phyloP scores from a whole-genome alignment of 2,797 vertebrate species.

The Spinus pinus region DNA sequence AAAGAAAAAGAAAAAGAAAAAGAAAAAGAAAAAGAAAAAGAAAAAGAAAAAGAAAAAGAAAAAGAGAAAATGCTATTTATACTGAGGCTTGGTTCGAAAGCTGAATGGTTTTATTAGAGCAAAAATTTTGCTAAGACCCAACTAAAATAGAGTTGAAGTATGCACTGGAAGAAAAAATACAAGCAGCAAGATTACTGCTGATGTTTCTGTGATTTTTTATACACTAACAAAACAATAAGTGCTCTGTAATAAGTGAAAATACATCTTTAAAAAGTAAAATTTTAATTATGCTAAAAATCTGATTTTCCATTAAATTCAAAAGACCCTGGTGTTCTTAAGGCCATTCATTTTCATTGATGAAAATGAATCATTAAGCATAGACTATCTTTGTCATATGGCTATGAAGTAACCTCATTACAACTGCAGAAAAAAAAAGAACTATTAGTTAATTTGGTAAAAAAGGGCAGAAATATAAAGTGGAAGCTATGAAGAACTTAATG shows the following conservation, averaged over 20 bases:
- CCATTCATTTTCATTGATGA: not conserved
- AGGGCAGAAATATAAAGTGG: not conserved
- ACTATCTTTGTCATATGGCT: conserved; percentile 9
- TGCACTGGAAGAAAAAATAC: not conserved
- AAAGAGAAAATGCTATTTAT: not conserved
- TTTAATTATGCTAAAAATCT: not conserved
- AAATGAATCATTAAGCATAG: conserved; percentile 19
- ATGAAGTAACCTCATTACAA: not conserved
- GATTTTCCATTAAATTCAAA: conserved; percentile 15
- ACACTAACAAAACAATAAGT: not conserved
- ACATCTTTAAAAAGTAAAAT: not conserved
- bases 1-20: fast-evolving
- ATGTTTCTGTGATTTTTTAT: not conserved
- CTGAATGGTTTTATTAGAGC: not conserved
- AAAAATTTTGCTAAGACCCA: not conserved
- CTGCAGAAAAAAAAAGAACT: not conserved
- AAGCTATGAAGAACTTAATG: not conserved
- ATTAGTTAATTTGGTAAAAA: not conserved
- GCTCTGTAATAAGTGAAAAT: not conserved
- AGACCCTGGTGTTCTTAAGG: not conserved
- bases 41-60: fast-evolving
- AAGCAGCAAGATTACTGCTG: not conserved
- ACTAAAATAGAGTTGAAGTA: not conserved
- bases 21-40: no score
- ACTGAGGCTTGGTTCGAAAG: not conserved